Base-by-base conservation (phyloP, 2,113 vertebrate genomes). In the Arenaria interpres region DNA sequence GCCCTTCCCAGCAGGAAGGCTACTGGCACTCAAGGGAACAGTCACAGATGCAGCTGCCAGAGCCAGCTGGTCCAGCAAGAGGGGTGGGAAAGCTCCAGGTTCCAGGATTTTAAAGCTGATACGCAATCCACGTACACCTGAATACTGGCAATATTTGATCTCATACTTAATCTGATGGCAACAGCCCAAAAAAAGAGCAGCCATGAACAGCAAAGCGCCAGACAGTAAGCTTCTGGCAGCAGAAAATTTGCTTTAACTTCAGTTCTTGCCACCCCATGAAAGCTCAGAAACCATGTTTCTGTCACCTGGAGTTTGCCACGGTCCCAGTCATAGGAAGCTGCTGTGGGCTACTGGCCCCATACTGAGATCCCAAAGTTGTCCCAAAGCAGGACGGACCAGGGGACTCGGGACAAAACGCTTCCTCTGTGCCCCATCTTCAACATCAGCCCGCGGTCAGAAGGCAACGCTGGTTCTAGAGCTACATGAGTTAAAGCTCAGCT, bases 261-360 rank as follows among this genome's bases (percentile, higher is more conserved):
- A 24, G 67, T 68, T 62, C 59, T 37, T 73, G 60, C 72, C 27
- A 62, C 19, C 7, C 45, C 10, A 7, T 12, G 43, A 59, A 79
- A 57, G 30, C 41, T 60, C 7, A 1, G 53, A 57, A 71, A 24
- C 46, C 35, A 4, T 2, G 12, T 9, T 39, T 63, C 50, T 43
- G 45, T 11, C 46, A 12, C 32, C 19, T 1, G 0, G 53, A 4
- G 18, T 33, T 5, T 28, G 22, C 41, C 37, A 17, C 0, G 12
- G 18, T 10, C 4, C 16, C 63, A 14, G 17, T 12, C 33, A 48
- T 17, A 33, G 28, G 73, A 18, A 80, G 68, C 33, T 37, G 43
- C 30, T n/a, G 39, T 1, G 27, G 35, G 35, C 3, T 10, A 35
- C 50, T 3, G 18, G 39, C 43, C 28, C 21, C 46, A 14, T 37